These are phyloP conservation scores for Stichodactyla mertensii DNA, from an alignment of 64 coral and sea anemone genomes.

Conservation along the genomic window DNA sequence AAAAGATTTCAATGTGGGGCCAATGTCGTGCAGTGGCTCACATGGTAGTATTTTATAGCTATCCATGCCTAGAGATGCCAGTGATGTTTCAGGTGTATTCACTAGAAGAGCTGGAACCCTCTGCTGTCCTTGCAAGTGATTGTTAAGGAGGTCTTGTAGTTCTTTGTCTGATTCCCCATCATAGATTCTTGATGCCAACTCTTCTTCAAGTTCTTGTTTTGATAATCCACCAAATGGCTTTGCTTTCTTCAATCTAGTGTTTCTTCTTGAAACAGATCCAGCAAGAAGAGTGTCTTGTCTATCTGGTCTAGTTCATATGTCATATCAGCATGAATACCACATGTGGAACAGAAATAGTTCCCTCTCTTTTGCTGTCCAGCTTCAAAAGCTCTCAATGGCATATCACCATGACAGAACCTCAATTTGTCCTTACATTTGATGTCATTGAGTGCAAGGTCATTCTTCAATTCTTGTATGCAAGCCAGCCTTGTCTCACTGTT, in stretches of 20 bases:
- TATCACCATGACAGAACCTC: conserved; percentile 38
- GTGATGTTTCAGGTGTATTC: background rate
- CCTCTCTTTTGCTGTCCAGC: conserved; percentile 24
- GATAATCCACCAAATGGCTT: conserved; percentile 32
- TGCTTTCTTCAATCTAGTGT: conserved; percentile 19
- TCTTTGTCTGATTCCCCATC: conserved; percentile 12
- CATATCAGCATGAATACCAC: conserved; percentile 23
- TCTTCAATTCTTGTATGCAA: background rate
- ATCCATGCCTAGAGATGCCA: too few relatives aligned
- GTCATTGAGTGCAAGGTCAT: background rate
- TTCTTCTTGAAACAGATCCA: conserved; percentile 5
- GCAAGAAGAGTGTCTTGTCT: background rate
- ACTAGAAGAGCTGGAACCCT: conserved; percentile 33
- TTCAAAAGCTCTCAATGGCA: conserved; percentile 24
- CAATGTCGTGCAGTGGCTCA: too few relatives aligned
- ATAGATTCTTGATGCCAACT: background rate
- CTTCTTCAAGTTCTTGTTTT: conserved; percentile 24
- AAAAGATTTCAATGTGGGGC: too few relatives aligned
- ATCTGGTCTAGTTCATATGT: conserved; percentile 24
- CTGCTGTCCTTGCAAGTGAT: conserved; percentile 8
- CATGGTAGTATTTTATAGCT: too few relatives aligned
- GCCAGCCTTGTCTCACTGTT: background rate
- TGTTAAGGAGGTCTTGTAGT: background rate
- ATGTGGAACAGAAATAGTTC: conserved; percentile 42
- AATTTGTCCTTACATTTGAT: conserved; percentile 8